phyloP scores from a whole-genome alignment of 1,140 invertebrate species.

The Calephelis virginiensis region DNA sequence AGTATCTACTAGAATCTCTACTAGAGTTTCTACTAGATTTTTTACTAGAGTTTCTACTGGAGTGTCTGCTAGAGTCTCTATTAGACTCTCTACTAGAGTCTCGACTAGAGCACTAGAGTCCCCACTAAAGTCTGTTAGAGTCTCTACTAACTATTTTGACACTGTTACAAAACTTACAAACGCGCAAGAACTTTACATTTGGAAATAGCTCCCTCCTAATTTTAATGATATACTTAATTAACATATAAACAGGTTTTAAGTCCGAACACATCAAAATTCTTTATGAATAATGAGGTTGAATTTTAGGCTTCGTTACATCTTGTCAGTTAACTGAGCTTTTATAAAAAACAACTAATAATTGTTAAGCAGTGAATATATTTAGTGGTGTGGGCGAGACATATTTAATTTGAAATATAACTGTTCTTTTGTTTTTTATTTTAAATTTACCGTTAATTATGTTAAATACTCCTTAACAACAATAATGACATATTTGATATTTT shows the following conservation, averaged over 20 bases:
- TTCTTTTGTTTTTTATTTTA: background rate
- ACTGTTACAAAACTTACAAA: background rate
- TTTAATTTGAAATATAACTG: background rate
- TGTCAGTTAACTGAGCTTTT: slow-evolving; percentile 58
- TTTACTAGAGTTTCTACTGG: too few relatives aligned
- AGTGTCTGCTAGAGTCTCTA: too few relatives aligned
- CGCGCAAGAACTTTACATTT: slow-evolving; percentile 25
- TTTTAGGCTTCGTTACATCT: slow-evolving; percentile 69
- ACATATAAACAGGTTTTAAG: slow-evolving; percentile 59
- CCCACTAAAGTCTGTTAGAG: too few relatives aligned
- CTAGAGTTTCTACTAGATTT: too few relatives aligned
- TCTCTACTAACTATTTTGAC: background rate
- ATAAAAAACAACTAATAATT: slow-evolving; percentile 48
- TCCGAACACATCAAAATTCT: slow-evolving; percentile 53
- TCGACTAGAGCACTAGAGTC: too few relatives aligned
- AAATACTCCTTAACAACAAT: too few relatives aligned
- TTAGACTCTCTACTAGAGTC: too few relatives aligned
- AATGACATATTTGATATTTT: too few relatives aligned
- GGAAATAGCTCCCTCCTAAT: slow-evolving; percentile 49
- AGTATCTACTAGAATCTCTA: too few relatives aligned
- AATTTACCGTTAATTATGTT: slow-evolving; percentile 1
- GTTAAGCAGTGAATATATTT: slow-evolving; percentile 10
- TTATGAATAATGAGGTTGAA: slow-evolving; percentile 66
- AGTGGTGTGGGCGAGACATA: slow-evolving; percentile 24
- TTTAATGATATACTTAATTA: slow-evolving; percentile 57